phyloP scores from a whole-genome alignment of 2,113 vertebrate genomes.

The Cinclus mexicanus region DNA sequence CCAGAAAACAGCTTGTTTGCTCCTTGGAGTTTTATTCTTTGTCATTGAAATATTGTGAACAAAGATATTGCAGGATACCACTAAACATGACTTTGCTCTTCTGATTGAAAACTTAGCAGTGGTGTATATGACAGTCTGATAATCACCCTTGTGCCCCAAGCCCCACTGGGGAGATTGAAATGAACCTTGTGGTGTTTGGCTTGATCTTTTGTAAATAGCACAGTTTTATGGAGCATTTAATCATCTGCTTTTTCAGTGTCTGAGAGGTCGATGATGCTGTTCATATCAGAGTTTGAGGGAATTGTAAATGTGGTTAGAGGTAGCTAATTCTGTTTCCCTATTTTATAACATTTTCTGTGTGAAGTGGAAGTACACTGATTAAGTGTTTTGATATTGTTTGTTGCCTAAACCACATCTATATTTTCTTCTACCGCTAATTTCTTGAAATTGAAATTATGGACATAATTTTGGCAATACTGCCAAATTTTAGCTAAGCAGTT shows the following conservation, averaged over 20 bases:
- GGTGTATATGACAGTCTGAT: fast-evolving
- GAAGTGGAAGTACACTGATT: not conserved
- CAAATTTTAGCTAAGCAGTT: not conserved
- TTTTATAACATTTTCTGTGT: not conserved
- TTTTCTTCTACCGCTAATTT: not conserved
- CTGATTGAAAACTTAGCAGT: not conserved
- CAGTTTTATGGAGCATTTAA: not conserved
- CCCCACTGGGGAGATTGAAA: not conserved
- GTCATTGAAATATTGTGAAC: not conserved
- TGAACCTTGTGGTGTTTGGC: not conserved
- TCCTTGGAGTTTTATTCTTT: not conserved
- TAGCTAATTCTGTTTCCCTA: not conserved
- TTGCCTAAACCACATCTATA: not conserved
- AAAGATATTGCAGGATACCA: not conserved
- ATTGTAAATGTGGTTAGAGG: not conserved
- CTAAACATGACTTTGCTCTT: not conserved
- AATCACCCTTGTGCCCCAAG: not conserved
- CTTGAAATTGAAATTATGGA: not conserved
- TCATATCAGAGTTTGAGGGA: not conserved
- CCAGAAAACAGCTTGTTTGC: not conserved
- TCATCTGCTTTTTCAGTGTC: not conserved
- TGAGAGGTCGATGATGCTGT: not conserved
- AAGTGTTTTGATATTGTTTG: not conserved
- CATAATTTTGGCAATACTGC: not conserved
- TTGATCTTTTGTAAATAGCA: not conserved